Evolutionary conservation across 2,797 vertebrate species (phyloP).

Genomic region (Diglossa cyanea): DNA sequence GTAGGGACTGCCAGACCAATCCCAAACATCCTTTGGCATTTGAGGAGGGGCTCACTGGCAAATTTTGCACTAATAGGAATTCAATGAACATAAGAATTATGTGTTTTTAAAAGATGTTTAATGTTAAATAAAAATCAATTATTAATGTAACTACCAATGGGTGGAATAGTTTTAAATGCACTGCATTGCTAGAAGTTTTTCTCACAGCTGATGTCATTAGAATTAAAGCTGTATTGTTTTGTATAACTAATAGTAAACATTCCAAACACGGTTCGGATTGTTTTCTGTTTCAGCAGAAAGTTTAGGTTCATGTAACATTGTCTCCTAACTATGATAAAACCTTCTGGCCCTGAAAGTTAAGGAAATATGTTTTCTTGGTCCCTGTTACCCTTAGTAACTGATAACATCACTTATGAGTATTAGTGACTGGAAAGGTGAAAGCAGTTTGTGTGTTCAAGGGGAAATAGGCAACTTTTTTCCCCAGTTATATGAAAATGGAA

Average conservation of each 20-base stretch:
- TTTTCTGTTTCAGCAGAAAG: conserved; percentile 60
- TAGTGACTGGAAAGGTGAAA: conserved; percentile 70
- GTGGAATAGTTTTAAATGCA: not conserved
- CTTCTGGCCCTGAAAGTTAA: conserved; percentile 69
- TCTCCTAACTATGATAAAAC: conserved; percentile 62
- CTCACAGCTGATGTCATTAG: not conserved
- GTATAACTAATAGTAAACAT: not conserved
- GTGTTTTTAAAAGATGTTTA: not conserved
- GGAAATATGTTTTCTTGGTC: conserved; percentile 65
- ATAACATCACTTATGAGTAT: conserved; percentile 61
- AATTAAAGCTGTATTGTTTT: not conserved
- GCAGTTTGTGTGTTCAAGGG: conserved; percentile 45
- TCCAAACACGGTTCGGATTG: conserved; percentile 1
- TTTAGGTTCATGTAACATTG: conserved; percentile 66
- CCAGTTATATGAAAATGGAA: not conserved
- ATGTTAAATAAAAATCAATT: not conserved
- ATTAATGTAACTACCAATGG: not conserved
- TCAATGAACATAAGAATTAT: not conserved
- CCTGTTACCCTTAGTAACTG: conserved; percentile 78
- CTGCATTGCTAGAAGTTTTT: not conserved
- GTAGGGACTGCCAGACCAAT: not conserved
- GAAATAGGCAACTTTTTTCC: conserved; percentile 8
- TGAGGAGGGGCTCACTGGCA: not conserved
- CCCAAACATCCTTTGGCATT: not conserved
- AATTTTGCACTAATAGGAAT: not conserved